phyloP scores from a whole-genome alignment of 1,140 invertebrate genomes.

The Pararge aegeria region DNA sequence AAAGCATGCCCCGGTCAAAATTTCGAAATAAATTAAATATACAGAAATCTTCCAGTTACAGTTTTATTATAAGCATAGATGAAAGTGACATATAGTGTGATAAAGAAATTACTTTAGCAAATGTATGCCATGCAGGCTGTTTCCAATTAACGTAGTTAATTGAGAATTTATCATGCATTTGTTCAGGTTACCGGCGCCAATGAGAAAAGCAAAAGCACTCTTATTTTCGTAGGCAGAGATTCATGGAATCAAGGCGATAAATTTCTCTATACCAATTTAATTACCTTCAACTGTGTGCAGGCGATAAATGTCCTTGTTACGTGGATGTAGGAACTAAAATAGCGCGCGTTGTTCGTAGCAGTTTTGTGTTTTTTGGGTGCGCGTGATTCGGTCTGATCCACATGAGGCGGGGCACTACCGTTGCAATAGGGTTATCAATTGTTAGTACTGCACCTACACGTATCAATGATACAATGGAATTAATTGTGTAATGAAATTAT shows the following conservation, averaged over 20 bases:
- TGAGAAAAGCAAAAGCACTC: conserved; percentile 3
- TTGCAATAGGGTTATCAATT: conserved; percentile 22
- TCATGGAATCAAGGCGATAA: neutral
- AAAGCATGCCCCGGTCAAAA: too few species aligned
- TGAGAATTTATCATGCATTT: neutral
- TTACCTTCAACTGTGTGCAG: neutral
- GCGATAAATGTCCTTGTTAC: conserved; percentile 6
- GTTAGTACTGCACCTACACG: neutral
- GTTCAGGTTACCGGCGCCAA: neutral
- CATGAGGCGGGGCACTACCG: conserved; percentile 21
- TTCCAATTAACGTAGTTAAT: neutral
- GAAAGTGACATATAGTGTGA: too few species aligned
- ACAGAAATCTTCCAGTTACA: too few species aligned
- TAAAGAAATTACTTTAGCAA: too few species aligned
- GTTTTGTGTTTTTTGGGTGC: conserved; percentile 23
- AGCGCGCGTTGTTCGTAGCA: conserved; percentile 9
- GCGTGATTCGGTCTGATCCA: conserved; percentile 30
- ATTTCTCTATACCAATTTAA: conserved; percentile 12
- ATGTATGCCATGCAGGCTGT: neutral
- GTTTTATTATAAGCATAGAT: too few species aligned
- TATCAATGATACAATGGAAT: neutral
- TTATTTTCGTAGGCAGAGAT: neutral
- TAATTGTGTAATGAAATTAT: neutral
- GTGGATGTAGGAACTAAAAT: neutral
- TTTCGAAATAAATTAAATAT: too few species aligned